phyloP scores from a whole-genome alignment of 2,113 vertebrate species.

The Pagrus major region DNA sequence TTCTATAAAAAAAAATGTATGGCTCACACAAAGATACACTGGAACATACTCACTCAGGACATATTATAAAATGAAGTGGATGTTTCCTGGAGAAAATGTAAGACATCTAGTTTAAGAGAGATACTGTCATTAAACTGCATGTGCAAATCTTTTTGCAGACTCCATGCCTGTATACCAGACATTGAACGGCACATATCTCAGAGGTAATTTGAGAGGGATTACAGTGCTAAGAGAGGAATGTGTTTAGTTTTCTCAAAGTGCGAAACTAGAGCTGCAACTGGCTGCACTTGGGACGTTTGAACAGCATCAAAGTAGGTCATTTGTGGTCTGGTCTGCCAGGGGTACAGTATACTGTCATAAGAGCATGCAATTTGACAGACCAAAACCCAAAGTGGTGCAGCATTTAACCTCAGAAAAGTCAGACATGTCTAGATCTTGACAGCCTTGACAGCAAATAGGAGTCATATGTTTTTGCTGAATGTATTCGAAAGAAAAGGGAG shows the following conservation, averaged over 20 bases:
- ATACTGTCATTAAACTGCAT: neutral
- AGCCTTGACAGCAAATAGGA: constrained; percentile 5
- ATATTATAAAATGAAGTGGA: neutral
- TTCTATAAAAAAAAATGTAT: neutral
- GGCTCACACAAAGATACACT: neutral
- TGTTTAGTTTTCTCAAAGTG: constrained; percentile 30
- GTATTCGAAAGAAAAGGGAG: neutral
- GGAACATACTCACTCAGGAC: neutral
- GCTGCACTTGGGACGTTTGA: constrained; percentile 32
- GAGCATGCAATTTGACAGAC: constrained; percentile 2
- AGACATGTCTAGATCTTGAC: neutral
- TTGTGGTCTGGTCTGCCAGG: constrained; percentile 7
- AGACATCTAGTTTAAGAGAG: neutral
- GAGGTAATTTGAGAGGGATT: neutral
- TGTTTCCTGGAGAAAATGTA: neutral
- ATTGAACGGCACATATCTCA: neutral
- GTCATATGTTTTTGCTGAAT: constrained; percentile 11
- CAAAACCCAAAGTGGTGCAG: neutral
- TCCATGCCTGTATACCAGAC: constrained; percentile 13
- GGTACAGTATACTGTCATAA: neutral
- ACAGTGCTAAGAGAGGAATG: constrained; percentile 10
- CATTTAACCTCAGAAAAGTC: neutral
- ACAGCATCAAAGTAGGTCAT: constrained; percentile 42
- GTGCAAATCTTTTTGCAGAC: neutral
- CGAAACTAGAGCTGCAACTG: neutral